Conservation (phyloP, 1,140 invertebrate species). For the Danaus plexippus region DNA sequence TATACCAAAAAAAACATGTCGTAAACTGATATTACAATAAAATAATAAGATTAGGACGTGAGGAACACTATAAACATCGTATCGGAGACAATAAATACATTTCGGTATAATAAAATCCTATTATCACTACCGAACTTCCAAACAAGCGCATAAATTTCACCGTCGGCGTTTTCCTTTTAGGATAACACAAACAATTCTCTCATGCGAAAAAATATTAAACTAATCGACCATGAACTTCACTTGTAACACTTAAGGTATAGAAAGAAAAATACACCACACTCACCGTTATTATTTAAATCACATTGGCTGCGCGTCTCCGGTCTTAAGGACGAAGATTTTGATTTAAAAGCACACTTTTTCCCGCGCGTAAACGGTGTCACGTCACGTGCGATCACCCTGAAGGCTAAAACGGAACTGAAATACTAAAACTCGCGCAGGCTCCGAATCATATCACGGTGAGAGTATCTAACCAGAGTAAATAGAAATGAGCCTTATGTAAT, state of each 20-base stretch:
- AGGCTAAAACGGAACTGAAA: constrained; percentile 32
- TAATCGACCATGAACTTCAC: constrained; percentile 16
- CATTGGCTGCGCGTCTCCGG: constrained; percentile 36
- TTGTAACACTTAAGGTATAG: constrained; percentile 18
- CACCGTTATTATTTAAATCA: constrained; percentile 42
- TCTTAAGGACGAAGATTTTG: constrained; percentile 18
- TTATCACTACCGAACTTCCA: constrained; percentile 22
- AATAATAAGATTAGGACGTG: too few relatives aligned
- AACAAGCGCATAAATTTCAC: constrained; percentile 28
- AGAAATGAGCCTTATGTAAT: constrained; percentile 3
- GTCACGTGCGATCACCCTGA: constrained; percentile 25
- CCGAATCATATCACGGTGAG: constrained; percentile 37
- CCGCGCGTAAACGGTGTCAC: constrained; percentile 23
- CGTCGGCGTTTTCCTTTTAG: constrained; percentile 14
- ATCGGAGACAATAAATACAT: constrained; percentile 15
- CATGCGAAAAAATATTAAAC: constrained; percentile 16
- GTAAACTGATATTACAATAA: too few relatives aligned
- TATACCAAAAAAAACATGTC: too few relatives aligned
- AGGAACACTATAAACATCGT: constrained; percentile 9
- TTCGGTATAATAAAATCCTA: constrained; percentile 20
- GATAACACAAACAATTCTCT: constrained; percentile 13
- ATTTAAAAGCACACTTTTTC: constrained; percentile 29
- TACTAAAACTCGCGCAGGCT: constrained; percentile 36
- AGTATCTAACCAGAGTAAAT: constrained; percentile 7
- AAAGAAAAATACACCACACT: constrained; percentile 30